Evolutionary conservation across 92 coral and sea anemone species (phyloP), one percentile per base, ranked within the genome.

Genomic region (Nematostella vectensis): DNA sequence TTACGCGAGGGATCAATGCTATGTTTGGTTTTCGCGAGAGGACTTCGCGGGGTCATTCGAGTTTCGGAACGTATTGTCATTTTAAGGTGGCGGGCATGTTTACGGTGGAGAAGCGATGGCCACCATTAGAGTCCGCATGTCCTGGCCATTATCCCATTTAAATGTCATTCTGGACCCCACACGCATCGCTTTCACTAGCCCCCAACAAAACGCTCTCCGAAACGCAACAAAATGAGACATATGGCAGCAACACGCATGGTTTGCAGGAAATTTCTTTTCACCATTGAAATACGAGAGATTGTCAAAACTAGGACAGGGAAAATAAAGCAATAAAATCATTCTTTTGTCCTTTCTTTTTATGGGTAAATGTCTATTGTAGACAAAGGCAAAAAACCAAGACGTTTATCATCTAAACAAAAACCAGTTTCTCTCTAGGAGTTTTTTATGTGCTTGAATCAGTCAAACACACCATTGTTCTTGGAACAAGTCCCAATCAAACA

Each of bases 121-220:
- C 9, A 17, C 4, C 9, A 45, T 9, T 45, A 4, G 18, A 17
- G 51, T 11, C 51, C 51, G 21, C 51, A 45, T 17, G 51, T 4
- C n/a, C n/a, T 45, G 21, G 18, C 23, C 51, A 45, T 45, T 45
- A 45, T 4, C 51, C 23, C 51, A 45, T 45, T 45, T 11, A 22
- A 4, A 22, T 45, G 51, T 45, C 51, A 45, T 4, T 6, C 23
- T 4, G 21, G 9, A 8, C 21, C 11, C 51, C 51, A 45, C 51
- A 45, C 21, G 51, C 51, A 45, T 36, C 15, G 42, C 42, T 36
- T 8, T 8, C 42, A 36, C 8, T 8, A 36, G 15, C 8, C 9
- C 15, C 8, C 8, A 36, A 36, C 42, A 36, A 15, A 36, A 36
- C 8, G 9, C 42, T 36, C 42, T 36, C n/a, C n/a, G n/a, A n/a